Conservation (phyloP, 53 echinoderm and acorn worm genomes). For the Hippasteria phrygiana region DNA sequence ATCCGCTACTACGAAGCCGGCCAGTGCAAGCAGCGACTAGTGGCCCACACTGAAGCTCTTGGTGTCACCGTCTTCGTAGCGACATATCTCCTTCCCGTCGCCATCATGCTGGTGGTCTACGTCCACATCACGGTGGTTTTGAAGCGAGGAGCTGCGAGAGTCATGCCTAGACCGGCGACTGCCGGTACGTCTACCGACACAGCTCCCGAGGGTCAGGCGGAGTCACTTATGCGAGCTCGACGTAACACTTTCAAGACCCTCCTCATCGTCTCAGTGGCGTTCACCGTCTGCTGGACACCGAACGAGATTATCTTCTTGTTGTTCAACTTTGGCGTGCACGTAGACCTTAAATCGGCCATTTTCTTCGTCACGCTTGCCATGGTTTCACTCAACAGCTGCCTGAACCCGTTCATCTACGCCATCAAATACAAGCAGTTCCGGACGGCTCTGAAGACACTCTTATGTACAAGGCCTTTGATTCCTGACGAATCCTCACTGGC, state of each 20-base stretch:
- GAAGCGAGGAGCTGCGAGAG: slow-evolving; percentile 14
- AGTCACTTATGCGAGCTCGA: slow-evolving; percentile 54
- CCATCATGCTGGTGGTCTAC: not conserved
- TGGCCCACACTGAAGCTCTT: not conserved
- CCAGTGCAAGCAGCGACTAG: not conserved
- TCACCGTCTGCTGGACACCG: slow-evolving; percentile 72
- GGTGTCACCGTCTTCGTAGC: not conserved
- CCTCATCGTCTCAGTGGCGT: slow-evolving; percentile 43
- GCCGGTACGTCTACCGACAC: not conserved
- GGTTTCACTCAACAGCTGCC: slow-evolving; percentile 42
- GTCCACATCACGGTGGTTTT: slow-evolving; percentile 28
- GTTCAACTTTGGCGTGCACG: slow-evolving; percentile 59
- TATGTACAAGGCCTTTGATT: too few species aligned
- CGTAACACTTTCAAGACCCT: slow-evolving; percentile 68
- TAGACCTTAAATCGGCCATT: slow-evolving; percentile 34
- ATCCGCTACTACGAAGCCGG: slow-evolving; percentile 13
- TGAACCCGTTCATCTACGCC: slow-evolving; percentile 71
- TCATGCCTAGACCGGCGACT: not conserved
- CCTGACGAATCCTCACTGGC: too few species aligned
- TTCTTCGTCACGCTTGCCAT: slow-evolving; percentile 36
- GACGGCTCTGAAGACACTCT: slow-evolving; percentile 30
- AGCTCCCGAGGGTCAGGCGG: slow-evolving; percentile 29
- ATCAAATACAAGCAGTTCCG: slow-evolving; percentile 71
- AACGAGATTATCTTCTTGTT: slow-evolving; percentile 60
- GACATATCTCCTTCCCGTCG: not conserved